Evolutionary conservation across 2,888 invertebrate species (phyloP).

Genomic region (Acleris sparsana): DNA sequence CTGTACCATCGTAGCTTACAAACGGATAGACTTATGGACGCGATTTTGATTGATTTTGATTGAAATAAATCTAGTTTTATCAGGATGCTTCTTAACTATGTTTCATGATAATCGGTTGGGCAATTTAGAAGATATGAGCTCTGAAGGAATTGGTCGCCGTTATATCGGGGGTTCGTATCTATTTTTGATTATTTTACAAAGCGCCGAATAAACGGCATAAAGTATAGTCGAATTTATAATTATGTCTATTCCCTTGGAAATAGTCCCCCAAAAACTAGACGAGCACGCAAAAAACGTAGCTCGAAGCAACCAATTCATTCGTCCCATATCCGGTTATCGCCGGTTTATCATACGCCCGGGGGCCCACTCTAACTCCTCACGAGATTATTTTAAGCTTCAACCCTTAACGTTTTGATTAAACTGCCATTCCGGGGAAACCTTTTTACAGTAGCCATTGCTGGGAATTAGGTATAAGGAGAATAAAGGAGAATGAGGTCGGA

Average conservation of each 20-base stretch:
- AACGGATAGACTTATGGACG: too few relatives aligned
- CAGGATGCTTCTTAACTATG: too few relatives aligned
- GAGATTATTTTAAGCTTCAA: constrained; percentile 78
- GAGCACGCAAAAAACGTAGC: constrained; percentile 71
- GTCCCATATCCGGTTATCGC: constrained; percentile 78
- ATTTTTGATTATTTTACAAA: too few relatives aligned
- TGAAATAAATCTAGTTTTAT: too few relatives aligned
- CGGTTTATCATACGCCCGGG: constrained; percentile 77
- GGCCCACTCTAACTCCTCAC: constrained; percentile 65
- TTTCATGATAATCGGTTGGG: too few relatives aligned
- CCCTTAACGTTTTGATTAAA: constrained; percentile 78
- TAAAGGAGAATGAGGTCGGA: constrained; percentile 15
- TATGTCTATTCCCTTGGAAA: constrained; percentile 43
- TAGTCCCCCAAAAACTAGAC: constrained; percentile 56
- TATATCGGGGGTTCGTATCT: too few relatives aligned
- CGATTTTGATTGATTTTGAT: too few relatives aligned
- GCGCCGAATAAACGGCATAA: too few relatives aligned
- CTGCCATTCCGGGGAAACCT: constrained; percentile 53
- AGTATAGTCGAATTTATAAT: not conserved
- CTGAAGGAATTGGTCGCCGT: too few relatives aligned
- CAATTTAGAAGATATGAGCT: too few relatives aligned
- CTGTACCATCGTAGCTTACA: too few relatives aligned
- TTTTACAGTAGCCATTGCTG: constrained; percentile 32
- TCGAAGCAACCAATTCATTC: constrained; percentile 76
- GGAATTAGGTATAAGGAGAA: constrained; percentile 29